These are phyloP conservation scores for Simalia tracyae DNA, from an alignment of 2,797 vertebrate genomes.

Conservation along the genomic window DNA sequence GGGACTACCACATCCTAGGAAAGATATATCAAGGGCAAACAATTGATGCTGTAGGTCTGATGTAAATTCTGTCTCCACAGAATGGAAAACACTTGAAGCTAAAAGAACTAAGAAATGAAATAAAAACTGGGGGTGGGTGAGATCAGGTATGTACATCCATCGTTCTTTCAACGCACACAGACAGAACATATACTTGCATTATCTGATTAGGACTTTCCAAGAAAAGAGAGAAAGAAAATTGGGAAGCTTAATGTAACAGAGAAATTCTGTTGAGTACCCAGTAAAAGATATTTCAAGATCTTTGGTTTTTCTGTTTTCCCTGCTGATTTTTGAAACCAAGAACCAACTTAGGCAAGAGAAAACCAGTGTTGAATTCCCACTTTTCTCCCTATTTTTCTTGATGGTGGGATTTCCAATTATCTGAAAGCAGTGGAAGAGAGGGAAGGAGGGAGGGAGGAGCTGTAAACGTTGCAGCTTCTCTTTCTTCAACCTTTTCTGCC, in stretches of 20 bases:
- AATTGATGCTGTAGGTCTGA: background rate
- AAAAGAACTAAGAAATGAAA: background rate
- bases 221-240: background rate
- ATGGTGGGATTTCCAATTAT: background rate
- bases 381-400: background rate
- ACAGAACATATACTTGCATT: background rate
- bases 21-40: background rate
- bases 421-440: background rate
- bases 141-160: background rate
- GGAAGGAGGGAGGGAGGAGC: background rate
- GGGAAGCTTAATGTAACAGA: constrained; percentile 32
- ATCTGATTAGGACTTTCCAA: background rate
- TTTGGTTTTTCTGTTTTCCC: background rate
- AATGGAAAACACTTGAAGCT: background rate
- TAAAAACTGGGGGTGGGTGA: background rate
- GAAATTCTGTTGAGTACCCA: background rate
- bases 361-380: background rate
- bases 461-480: background rate
- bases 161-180: background rate
- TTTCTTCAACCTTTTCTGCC: background rate
- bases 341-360: background rate
- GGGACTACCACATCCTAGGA: background rate
- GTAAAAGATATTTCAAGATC: background rate
- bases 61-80: background rate
- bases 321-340: background rate